Base-by-base conservation (phyloP, 2,888 invertebrate genomes). In the Acronicta alni region DNA sequence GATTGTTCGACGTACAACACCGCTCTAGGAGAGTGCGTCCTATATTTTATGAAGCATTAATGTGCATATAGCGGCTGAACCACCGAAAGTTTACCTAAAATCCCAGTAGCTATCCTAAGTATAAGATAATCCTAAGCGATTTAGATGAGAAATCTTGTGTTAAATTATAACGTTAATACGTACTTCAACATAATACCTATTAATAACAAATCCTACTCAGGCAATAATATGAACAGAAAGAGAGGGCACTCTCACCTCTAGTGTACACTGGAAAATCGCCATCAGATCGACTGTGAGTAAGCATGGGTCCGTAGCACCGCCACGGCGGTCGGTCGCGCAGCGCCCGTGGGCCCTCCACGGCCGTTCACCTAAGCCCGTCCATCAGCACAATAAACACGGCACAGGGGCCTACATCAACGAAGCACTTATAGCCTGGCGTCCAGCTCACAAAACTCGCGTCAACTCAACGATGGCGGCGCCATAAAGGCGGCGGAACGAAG, bases 241-340 rank as follows among this genome's bases (percentile, higher is more conserved):
- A 72, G 72, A 70, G 58, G 63, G 59, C 67, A 69, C 58, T 82
- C 93, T 93, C 95, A 97, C 97, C 97, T 97, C 96, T 96, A 80
- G 96, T 95, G 91, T 97, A 97, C 90, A 97, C 96, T 83, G 97
- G 97, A 93, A 97, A 97, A 92, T 97, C 97, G 85, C 97, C 97
- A 88, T 97, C 97, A 89, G 97, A 97, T 92, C 97, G 96, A 89
- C 97, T 97, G 94, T 97, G 97, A 75, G 97, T 97, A 88, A 97
- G 95, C 96, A 97, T 97, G 88, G 96, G 95, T 89, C 95, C 96
- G 89, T 95, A 95, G 88, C 95, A 95, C 89, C 95, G 95, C 86
- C 95, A 95, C 86, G 95, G 90, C 90, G 93, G 91, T 80, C 88
- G 91, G 82, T 92, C 91, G 82, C 90, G 92, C 85, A 86, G 89